Evolutionary conservation across 2,797 vertebrate genomes (phyloP), one percentile per base, ranked within the genome.

Genomic region (Dromococcyx pavoninus): DNA sequence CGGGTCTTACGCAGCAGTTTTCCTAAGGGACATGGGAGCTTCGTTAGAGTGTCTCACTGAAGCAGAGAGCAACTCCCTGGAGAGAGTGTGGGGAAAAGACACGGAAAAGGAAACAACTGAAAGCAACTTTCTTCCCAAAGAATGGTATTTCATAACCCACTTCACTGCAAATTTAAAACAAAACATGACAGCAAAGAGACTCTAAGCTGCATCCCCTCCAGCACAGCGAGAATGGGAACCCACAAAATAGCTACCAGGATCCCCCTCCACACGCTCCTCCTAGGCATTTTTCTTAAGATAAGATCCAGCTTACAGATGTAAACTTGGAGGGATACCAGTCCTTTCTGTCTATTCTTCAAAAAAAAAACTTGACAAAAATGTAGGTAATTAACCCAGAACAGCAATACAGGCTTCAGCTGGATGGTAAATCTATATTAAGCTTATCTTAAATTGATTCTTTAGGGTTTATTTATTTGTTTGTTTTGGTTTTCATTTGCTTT

Each of bases 21-120:
- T 43, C 37, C 58, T 17, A 18, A 76, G 50, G 75, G 41, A 30
- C 7, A 1, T 2, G 19, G 33, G 60, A 83, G n/a, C 17, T 37
- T 46, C 5, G 0, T 41, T 54, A 33, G 61, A 62, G 13, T 0
- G 0, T 19, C 41, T 53, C 8, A 1, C 70, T 24, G 43, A 53
- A 86, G 70, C 44, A 2, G 27, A 74, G 46, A 60, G 41, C 3
- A 13, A 7, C 67, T 30, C 53, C 65, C 60, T 23, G 37, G 39
- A 39, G 50, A 73, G 44, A 75, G 69, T 60, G n/a, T 23, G 13
- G 54, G 32, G 43, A 9, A 25, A 32, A 76, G 51, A 11, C 33
- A n/a, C 23, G 70, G 51, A 46, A 81, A 86, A 89, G 41, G 58
- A 86, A 78, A 71, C 64, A 73, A 37, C 13, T 1, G 6, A 81